A percentile compares a stretch with the other conserved stretches of the same genome.
Evolutionary conservation across 35 echinoderm and acorn worm genomes (phyloP).

Genomic region (Lytechinus pictus): DNA sequence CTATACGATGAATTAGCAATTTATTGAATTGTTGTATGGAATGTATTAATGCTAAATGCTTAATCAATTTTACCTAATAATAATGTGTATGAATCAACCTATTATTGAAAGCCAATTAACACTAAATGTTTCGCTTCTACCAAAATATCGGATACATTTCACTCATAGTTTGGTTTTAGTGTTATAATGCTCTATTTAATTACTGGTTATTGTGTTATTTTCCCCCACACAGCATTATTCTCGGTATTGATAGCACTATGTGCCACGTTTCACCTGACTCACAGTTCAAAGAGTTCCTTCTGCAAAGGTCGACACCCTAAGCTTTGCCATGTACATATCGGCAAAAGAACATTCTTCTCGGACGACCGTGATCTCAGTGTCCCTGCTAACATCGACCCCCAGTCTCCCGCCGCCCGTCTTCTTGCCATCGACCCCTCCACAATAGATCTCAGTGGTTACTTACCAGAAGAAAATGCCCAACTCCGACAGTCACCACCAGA

Average conservation of each 20-base stretch:
- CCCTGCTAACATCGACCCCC: constrained; percentile 37
- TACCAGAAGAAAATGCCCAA: constrained; percentile 8
- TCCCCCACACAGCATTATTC: constrained; percentile 32
- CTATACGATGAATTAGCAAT: too few relatives aligned
- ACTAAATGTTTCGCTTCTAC: too few relatives aligned
- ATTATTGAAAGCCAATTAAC: too few relatives aligned
- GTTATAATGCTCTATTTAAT: too few relatives aligned
- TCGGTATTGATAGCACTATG: constrained; percentile 36
- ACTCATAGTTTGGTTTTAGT: too few relatives aligned
- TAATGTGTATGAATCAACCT: too few relatives aligned
- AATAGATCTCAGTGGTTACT: constrained; percentile 32
- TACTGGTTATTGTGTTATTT: not conserved
- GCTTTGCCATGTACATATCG: constrained; percentile 39
- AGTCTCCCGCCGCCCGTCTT: constrained; percentile 33
- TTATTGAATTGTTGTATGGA: too few relatives aligned
- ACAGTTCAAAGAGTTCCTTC: constrained; percentile 45
- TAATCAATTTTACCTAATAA: too few relatives aligned
- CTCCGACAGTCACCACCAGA: not conserved
- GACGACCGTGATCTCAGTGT: constrained; percentile 40
- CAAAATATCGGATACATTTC: too few relatives aligned
- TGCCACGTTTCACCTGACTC: constrained; percentile 32
- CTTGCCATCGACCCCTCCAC: constrained; percentile 6
- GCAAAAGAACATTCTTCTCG: constrained; percentile 45
- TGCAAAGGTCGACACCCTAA: constrained; percentile 35
- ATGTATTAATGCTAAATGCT: too few relatives aligned